Base-by-base conservation (phyloP, 2,113 vertebrate genomes). In the Coturnix japonica region DNA sequence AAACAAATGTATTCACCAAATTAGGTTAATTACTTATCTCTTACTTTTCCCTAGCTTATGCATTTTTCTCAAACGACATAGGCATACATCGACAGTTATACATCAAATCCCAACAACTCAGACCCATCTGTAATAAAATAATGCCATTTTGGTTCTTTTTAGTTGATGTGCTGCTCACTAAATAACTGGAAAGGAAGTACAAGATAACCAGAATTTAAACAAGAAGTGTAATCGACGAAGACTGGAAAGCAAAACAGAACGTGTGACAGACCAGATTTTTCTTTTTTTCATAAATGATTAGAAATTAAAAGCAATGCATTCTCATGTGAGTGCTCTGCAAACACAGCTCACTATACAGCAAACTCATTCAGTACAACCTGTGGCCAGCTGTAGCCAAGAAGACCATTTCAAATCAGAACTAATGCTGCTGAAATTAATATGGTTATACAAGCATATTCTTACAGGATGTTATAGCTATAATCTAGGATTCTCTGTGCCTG, bases 1-100 rank as follows among this genome's bases (percentile, higher is more conserved):
- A 95, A 89, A 96, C 85, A 96, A 97, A 97, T 96, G 87, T 95
- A 97, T 97, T 89, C 94, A 93, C 66, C 97, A 95, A 97, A 97
- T 98, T 96, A 97, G 93, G 96, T 85, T 97, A 96, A 97, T 96
- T 95, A 96, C 91, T 97, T 95, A 41, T 41, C 94, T 97, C 95
- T 97, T 96, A 91, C 78, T 96, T 71, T 95, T 90, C 73, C 90
- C 87, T 91, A 92, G 73, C 93, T 97, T 92, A 97, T 96, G 95
- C 53, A 85, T 97, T 97, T 96, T 96, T 92, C 78, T 94, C 87
- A 96, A 96, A 95, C 91, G 91, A 95, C 93, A 46, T 59, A 86
- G 97, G 93, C 97, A 89, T 91, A 95, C 91, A 95, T 90, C 78
- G 91, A 89, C 53, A 75, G 75, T 78, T 94, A 97, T 97, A 98